Conservation (phyloP, 2,797 vertebrate genomes). For the Sciaenops ocellatus region DNA sequence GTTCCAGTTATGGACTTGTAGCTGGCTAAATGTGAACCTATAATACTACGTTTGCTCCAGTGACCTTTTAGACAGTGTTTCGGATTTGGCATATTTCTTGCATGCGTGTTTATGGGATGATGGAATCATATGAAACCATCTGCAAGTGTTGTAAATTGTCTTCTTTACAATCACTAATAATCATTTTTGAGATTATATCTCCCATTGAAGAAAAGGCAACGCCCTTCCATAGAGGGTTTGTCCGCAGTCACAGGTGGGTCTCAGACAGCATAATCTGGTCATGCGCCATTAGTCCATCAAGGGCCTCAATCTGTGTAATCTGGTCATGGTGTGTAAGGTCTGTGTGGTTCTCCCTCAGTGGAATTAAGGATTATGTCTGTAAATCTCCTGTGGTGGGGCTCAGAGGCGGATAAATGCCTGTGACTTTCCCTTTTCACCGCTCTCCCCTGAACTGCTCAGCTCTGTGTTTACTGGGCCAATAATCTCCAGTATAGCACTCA, state of each 20-base stretch:
- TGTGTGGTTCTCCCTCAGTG: constrained; percentile 70
- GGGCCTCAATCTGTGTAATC: constrained; percentile 77
- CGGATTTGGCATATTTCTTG: not conserved
- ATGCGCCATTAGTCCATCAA: constrained; percentile 70
- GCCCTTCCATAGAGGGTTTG: not conserved
- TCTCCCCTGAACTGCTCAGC: constrained; percentile 51
- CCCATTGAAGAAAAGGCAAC: not conserved
- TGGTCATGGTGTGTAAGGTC: constrained; percentile 72
- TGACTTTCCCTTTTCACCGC: constrained; percentile 58
- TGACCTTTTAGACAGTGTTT: no score
- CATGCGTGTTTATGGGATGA: no score
- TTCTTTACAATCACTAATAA: not conserved
- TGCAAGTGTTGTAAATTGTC: not conserved
- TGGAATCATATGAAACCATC: not conserved
- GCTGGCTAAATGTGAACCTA: no score
- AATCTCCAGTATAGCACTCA: constrained; percentile 39
- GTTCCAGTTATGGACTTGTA: no score
- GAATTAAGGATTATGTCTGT: constrained; percentile 83
- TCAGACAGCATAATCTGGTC: constrained; percentile 68
- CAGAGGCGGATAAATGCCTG: constrained; percentile 68
- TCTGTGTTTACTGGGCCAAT: constrained; percentile 55
- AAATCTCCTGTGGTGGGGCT: constrained; percentile 72
- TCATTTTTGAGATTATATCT: not conserved
- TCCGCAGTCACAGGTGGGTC: constrained; percentile 42
- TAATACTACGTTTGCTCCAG: no score